Evolutionary conservation across 2,797 vertebrate genomes (phyloP).

Genomic region (Chelon labrosus): DNA sequence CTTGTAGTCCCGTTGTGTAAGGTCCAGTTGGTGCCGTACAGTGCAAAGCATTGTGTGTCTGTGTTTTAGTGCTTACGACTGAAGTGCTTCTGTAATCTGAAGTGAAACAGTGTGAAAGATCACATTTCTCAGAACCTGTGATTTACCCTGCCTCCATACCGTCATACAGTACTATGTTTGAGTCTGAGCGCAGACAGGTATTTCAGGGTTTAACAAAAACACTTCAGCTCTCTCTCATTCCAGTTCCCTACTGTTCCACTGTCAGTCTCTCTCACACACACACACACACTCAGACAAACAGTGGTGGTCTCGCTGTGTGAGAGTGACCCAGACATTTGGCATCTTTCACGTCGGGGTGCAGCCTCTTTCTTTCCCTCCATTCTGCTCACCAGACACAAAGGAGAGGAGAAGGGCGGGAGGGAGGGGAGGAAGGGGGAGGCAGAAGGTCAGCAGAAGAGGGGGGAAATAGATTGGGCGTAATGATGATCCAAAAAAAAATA

Average conservation of each 20-base stretch:
- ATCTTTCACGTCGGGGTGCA: constrained; percentile 71
- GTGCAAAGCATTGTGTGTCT: not conserved
- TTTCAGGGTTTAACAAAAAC: constrained; percentile 56
- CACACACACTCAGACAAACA: constrained; percentile 38
- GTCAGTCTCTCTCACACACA: constrained; percentile 48
- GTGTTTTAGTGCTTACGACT: constrained; percentile 15
- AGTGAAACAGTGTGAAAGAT: constrained; percentile 18
- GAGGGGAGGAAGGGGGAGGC: constrained; percentile 39
- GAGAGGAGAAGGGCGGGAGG: constrained; percentile 32
- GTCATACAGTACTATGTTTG: constrained; percentile 15
- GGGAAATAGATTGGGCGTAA: constrained; percentile 38
- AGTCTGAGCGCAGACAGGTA: constrained; percentile 6
- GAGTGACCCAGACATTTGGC: constrained; percentile 74
- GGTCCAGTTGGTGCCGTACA: not conserved
- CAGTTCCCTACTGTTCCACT: constrained; percentile 57
- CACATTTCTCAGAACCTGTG: constrained; percentile 44
- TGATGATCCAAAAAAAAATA: constrained; percentile 49
- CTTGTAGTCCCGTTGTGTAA: not conserved
- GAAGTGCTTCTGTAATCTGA: constrained; percentile 23
- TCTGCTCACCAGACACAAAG: constrained; percentile 74
- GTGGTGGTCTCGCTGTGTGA: constrained; percentile 60
- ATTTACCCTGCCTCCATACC: constrained; percentile 39
- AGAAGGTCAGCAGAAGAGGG: constrained; percentile 63
- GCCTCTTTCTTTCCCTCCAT: constrained; percentile 79
- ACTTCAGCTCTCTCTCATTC: constrained; percentile 37